Evolutionary conservation across 2,888 invertebrate species (phyloP).

Genomic region (Meghimatium bilineatum): DNA sequence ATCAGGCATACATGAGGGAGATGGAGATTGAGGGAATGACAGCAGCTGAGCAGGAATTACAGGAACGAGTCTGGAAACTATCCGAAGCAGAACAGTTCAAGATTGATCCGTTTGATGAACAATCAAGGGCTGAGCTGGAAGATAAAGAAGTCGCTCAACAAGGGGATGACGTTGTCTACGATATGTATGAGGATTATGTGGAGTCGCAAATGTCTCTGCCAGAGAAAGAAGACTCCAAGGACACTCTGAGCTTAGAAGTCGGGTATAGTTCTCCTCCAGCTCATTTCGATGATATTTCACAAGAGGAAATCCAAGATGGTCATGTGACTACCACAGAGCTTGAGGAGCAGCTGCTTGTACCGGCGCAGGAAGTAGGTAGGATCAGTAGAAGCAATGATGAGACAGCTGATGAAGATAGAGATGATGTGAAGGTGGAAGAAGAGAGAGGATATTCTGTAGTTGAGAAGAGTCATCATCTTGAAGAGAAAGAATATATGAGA

Average conservation of each 20-base stretch:
- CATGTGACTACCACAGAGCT: conserved; percentile 14
- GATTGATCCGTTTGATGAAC: neutral
- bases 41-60: neutral
- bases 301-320: conserved; percentile 1
- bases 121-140: neutral
- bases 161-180: conserved; percentile 7
- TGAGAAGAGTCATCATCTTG: neutral
- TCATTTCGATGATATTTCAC: conserved; percentile 44
- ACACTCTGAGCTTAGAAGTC: conserved; percentile 29
- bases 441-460: neutral
- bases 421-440: neutral
- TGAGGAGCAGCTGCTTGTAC: conserved; percentile 36
- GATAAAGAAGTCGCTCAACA: neutral
- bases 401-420: neutral
- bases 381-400: neutral
- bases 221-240: conserved; percentile 34
- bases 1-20: conserved; percentile 43
- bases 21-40: conserved; percentile 32
- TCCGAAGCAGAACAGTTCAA: neutral
- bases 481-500: neutral
- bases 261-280: conserved; percentile 46
- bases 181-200: conserved; percentile 17
- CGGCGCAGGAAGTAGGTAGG: neutral
- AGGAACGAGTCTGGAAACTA: neutral
- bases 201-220: conserved; percentile 27